Conservation (phyloP, 92 coral and sea anemone genomes). For the Galaxea fascicularis region DNA sequence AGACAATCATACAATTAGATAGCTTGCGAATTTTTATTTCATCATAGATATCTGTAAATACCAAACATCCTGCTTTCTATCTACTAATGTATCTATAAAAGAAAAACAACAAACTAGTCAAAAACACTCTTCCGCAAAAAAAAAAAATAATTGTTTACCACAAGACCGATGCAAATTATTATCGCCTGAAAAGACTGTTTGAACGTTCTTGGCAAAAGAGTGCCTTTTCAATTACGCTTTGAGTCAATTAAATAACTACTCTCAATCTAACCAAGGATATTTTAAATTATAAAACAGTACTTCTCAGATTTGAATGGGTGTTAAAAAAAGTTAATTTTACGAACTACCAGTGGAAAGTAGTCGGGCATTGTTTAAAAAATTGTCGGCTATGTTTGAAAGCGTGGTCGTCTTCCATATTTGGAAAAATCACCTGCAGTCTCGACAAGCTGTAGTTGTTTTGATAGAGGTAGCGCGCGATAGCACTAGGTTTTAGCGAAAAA, state of each 20-base stretch:
- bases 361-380: not conserved
- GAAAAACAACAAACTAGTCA: not conserved
- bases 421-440: conserved; percentile 38
- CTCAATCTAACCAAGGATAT: not conserved
- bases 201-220: conserved; percentile 10
- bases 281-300: no score
- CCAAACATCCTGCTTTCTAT: not conserved
- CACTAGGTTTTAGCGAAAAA: not conserved
- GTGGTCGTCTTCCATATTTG: conserved; percentile 37
- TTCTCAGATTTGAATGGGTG: not conserved
- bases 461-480: not conserved
- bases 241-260: not conserved
- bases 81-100: not conserved
- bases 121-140: conserved; percentile 9
- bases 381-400: not conserved
- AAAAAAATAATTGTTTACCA: conserved; percentile 7
- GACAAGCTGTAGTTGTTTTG: conserved; percentile 1
- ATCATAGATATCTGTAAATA: no score
- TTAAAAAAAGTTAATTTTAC: not conserved
- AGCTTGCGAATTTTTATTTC: no score
- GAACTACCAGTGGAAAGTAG: no score
- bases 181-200: not conserved
- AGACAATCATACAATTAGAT: no score
- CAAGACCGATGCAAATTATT: conserved; percentile 6
- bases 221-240: not conserved